These are phyloP conservation scores for Erannis defoliaria DNA, from an alignment of 2,888 invertebrate genomes.

Conservation along the genomic window DNA sequence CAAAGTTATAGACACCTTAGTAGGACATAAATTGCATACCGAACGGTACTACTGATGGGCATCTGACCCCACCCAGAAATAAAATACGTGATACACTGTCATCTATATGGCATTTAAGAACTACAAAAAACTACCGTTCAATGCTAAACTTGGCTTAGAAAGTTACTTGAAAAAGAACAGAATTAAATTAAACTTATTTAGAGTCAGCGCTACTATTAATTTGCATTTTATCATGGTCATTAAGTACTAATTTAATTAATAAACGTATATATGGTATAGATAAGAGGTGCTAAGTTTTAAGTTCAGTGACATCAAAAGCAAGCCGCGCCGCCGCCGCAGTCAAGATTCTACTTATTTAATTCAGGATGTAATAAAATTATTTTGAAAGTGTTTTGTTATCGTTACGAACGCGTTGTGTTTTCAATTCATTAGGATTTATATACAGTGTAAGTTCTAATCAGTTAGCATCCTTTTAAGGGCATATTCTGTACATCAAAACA, in stretches of 20 bases:
- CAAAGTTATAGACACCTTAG: conserved; percentile 17
- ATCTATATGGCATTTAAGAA: conserved; percentile 34
- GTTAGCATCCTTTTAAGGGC: too few relatives aligned
- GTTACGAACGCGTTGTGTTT: too few relatives aligned
- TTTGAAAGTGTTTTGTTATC: not conserved
- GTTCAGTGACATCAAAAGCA: not conserved
- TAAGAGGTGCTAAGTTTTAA: not conserved
- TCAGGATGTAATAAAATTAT: not conserved
- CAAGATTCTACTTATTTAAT: not conserved
- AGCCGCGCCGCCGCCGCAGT: not conserved
- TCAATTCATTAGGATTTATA: too few relatives aligned
- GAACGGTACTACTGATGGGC: conserved; percentile 46
- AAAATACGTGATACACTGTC: conserved; percentile 41
- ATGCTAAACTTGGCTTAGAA: conserved; percentile 13
- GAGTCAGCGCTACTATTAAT: conserved; percentile 10
- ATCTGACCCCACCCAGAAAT: conserved; percentile 42
- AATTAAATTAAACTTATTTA: conserved; percentile 13
- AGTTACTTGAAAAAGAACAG: conserved; percentile 9
- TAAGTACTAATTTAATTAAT: conserved; percentile 11
- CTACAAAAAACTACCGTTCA: conserved; percentile 39
- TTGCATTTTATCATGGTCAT: conserved; percentile 23
- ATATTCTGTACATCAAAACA: too few relatives aligned
- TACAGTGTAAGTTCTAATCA: too few relatives aligned
- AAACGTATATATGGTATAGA: conserved; percentile 4
- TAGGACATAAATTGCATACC: conserved; percentile 37